Evolutionary conservation across 2,888 invertebrate species (phyloP).

Genomic region (Trissolcus japonicus): DNA sequence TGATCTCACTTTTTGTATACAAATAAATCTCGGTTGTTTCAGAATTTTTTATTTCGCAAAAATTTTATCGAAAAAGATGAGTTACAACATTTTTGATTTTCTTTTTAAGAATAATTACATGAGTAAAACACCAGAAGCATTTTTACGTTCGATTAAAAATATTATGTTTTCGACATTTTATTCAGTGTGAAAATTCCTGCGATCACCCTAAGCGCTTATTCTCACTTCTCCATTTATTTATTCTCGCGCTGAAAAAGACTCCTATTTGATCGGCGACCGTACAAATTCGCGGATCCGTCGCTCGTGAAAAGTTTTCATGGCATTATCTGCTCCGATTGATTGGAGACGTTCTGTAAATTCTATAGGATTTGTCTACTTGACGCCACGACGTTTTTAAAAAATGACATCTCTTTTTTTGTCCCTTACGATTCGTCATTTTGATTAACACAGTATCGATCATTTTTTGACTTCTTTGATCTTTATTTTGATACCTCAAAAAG

Average conservation of each 20-base stretch:
- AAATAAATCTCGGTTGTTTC: too few species aligned
- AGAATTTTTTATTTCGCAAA: too few species aligned
- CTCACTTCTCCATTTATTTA: slow-evolving; percentile 35
- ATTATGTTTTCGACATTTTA: too few species aligned
- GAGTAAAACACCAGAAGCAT: too few species aligned
- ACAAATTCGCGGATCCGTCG: slow-evolving; percentile 40
- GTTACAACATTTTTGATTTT: too few species aligned
- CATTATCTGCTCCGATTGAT: slow-evolving; percentile 52
- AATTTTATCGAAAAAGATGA: too few species aligned
- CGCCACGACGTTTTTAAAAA: slow-evolving; percentile 38
- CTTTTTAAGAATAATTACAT: too few species aligned
- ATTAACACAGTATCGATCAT: too few species aligned
- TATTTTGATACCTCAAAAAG: too few species aligned
- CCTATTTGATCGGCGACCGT: slow-evolving; percentile 39
- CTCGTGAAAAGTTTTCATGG: slow-evolving; percentile 45
- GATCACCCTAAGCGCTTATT: slow-evolving; percentile 18
- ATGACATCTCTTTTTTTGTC: neutral
- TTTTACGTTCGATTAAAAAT: too few species aligned
- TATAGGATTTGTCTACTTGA: slow-evolving; percentile 44
- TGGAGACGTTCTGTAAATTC: slow-evolving; percentile 48
- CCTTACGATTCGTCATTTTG: too few species aligned
- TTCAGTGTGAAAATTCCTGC: neutral
- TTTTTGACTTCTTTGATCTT: too few species aligned
- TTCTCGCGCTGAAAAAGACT: slow-evolving; percentile 41
- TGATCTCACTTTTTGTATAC: neutral